Base-by-base conservation (phyloP, 1,140 invertebrate species). In the Neotoxoptera formosana region DNA sequence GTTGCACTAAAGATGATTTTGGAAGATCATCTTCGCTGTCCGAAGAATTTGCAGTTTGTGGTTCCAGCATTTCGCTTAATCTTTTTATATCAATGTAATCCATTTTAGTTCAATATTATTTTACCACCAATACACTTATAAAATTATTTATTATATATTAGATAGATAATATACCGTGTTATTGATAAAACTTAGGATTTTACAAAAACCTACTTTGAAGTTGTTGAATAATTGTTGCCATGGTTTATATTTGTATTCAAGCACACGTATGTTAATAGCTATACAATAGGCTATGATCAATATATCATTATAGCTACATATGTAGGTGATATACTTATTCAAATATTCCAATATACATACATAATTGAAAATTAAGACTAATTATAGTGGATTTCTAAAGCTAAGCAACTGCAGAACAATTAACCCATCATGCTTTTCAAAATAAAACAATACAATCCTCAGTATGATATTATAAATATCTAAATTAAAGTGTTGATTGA, bases 21-120 rank as follows among this genome's bases (percentile, higher is more conserved):
- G 91, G 91, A 41, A 93, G 81, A 86, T 93, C 91, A n/a, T 93
- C 91, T 56, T 93, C 91, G 2, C 91, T 93, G 30, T 93, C 91
- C 7, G 91, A 93, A 86, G 91, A 93, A 53, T 83, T 86, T 86
- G 41, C 34, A 8, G 25, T 30, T 86, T 30, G n/a, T 23, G 91
- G 91, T 21, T 23, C 11, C 21, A 93, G 51, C 81, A 93, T 53
- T 93, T 93, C 48, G 6, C 91, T 93, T 7, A 93, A 84, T 45
- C 56, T 93, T 86, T 93, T 93, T 51, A 93, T 17, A 45, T 93
- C 91, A 25, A 56, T 56, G 34, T 45, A 86, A 41, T 93, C 91
- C 91, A 93, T 93, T 20, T 91, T 91, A 83, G 0, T 17, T 8
- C 2, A 51, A n/a, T 48, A 48, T 36, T 51, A 88, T 51, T 53